Percentiles rank a stretch among this genome's conserved stretches.
Evolutionary conservation across 2,113 vertebrate species (phyloP).

Genomic region (Aleadryas rufinucha): DNA sequence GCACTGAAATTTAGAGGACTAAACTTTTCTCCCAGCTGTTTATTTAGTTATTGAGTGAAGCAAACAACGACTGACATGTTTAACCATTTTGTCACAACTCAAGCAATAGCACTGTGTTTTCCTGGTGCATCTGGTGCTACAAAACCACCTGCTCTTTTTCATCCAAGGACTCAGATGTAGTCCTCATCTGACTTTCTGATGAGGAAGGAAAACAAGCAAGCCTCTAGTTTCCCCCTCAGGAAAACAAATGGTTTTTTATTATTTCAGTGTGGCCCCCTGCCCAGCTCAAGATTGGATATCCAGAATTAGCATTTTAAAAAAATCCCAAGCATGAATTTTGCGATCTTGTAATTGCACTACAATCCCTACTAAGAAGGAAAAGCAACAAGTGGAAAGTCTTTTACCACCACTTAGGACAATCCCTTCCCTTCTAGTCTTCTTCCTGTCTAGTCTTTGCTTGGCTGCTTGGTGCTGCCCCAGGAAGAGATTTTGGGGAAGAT

Average conservation of each 20-base stretch:
- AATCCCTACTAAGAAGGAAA: neutral
- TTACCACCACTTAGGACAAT: neutral
- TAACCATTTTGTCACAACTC: neutral
- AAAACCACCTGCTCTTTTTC: neutral
- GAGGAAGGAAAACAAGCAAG: neutral
- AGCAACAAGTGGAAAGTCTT: neutral
- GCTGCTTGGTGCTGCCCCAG: neutral
- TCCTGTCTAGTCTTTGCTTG: neutral
- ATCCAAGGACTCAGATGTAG: neutral
- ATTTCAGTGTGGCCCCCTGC: neutral
- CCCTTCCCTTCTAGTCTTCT: neutral
- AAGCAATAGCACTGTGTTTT: neutral
- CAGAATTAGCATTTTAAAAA: neutral
- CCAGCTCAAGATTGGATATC: neutral
- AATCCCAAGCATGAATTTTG: neutral
- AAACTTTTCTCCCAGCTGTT: neutral
- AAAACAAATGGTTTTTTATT: conserved; percentile 29
- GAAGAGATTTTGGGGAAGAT: neutral
- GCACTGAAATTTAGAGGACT: neutral
- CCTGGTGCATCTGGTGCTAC: neutral
- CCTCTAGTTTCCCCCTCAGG: neutral
- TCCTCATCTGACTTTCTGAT: neutral
- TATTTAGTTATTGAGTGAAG: neutral
- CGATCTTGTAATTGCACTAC: neutral
- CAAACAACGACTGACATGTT: neutral